Conservation (phyloP, 2,113 vertebrate genomes). For the Saimiri boliviensis region DNA sequence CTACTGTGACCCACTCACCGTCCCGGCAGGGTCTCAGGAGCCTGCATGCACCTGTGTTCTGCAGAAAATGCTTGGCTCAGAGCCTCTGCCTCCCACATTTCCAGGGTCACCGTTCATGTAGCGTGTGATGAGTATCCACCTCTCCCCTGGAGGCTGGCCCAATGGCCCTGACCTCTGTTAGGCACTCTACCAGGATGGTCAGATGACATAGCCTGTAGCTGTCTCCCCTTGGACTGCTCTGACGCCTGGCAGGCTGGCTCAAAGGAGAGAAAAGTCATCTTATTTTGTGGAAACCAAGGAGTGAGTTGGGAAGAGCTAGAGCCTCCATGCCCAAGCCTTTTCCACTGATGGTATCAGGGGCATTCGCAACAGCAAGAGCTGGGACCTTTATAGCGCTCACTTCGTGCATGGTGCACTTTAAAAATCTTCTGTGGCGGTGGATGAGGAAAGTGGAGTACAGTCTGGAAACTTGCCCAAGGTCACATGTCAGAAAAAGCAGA, state of each 20-base stretch:
- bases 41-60: neutral
- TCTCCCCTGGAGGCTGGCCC: neutral
- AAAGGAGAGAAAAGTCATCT: neutral
- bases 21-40: neutral
- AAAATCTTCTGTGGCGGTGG: no score
- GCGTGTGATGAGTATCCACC: neutral
- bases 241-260: neutral
- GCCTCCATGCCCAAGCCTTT: neutral
- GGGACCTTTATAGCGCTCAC: fast-evolving
- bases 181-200: neutral
- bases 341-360: neutral
- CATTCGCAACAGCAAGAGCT: no score
- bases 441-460: neutral
- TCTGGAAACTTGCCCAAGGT: neutral
- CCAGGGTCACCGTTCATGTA: no score
- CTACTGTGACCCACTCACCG: neutral
- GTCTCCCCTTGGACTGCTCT: neutral
- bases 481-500: neutral
- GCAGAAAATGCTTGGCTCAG: neutral
- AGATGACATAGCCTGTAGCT: neutral
- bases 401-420: neutral
- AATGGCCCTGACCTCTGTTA: neutral
- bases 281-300: neutral
- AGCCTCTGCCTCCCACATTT: neutral
- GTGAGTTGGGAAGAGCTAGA: neutral